A percentile compares a stretch with the other conserved stretches of the same genome.
Evolutionary conservation across 2,888 invertebrate genomes (phyloP).

Genomic region (Silvanus unidentatus): DNA sequence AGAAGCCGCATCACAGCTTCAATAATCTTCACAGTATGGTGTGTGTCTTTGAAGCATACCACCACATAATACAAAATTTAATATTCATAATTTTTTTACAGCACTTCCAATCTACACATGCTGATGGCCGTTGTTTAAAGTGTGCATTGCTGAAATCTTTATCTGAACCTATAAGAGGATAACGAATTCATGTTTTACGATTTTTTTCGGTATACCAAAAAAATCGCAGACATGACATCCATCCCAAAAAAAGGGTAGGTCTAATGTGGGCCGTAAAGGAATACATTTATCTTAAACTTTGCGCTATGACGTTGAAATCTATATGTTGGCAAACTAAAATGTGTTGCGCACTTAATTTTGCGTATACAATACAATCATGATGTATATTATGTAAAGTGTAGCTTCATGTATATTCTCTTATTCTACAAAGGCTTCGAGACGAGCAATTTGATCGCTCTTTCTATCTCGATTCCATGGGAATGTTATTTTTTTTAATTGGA

Average conservation of each 20-base stretch:
- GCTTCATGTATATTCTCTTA: not conserved
- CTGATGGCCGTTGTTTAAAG: no score
- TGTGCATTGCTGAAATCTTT: not conserved
- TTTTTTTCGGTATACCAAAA: not conserved
- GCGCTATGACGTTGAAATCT: not conserved
- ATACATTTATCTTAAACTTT: slow-evolving; percentile 6
- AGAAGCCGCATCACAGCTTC: no score
- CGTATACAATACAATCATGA: not conserved
- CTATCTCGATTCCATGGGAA: no score
- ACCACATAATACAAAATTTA: no score
- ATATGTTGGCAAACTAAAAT: not conserved
- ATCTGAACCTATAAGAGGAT: not conserved
- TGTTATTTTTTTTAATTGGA: no score
- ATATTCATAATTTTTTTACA: no score
- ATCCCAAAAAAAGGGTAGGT: slow-evolving; percentile 5
- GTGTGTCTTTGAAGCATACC: no score
- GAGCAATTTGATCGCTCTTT: no score
- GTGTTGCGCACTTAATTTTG: not conserved
- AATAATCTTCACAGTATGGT: no score
- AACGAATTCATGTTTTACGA: not conserved
- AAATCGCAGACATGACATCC: not conserved
- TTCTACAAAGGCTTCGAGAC: not conserved
- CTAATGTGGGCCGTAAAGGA: slow-evolving; percentile 6
- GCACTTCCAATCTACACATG: no score
- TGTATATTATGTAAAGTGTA: slow-evolving; percentile 1